Percentiles rank a stretch among this genome's conserved stretches.
phyloP scores from a whole-genome alignment of 2,888 invertebrate genomes.

The Diaprepes abbreviatus region DNA sequence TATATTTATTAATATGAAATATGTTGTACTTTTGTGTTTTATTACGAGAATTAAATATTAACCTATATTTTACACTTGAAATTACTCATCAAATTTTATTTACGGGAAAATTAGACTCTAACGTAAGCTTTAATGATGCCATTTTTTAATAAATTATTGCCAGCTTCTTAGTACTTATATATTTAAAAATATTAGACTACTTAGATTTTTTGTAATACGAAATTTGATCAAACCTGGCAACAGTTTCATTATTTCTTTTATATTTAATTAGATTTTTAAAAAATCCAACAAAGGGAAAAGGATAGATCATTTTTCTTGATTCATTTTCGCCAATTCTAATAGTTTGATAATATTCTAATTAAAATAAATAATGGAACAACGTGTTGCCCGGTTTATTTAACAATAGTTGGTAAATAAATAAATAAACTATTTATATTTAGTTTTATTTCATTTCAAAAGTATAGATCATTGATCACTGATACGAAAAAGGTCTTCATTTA shows the following conservation, averaged over 20 bases:
- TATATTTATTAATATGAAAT: slow-evolving; percentile 11
- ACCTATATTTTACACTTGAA: background rate
- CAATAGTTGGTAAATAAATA: background rate
- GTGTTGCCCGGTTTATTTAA: background rate
- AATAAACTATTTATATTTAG: background rate
- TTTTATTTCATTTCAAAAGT: too few species aligned
- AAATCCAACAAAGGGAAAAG: too few species aligned
- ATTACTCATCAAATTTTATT: background rate
- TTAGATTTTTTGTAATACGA: slow-evolving; percentile 15
- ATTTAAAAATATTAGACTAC: background rate
- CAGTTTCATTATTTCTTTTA: background rate
- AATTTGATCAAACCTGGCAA: background rate
- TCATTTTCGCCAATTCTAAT: too few species aligned
- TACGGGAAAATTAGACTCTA: background rate
- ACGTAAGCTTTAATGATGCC: slow-evolving; percentile 15
- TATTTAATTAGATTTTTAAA: background rate
- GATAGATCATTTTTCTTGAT: too few species aligned
- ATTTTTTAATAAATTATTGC: slow-evolving; percentile 21
- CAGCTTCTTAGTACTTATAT: slow-evolving; percentile 18
- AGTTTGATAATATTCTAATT: too few species aligned
- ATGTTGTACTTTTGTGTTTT: slow-evolving; percentile 3
- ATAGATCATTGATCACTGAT: too few species aligned
- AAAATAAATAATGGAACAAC: too few species aligned
- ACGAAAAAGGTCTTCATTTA: too few species aligned
- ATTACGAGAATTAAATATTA: background rate